phyloP scores from a whole-genome alignment of 2,113 vertebrate species.

The Esox niger region DNA sequence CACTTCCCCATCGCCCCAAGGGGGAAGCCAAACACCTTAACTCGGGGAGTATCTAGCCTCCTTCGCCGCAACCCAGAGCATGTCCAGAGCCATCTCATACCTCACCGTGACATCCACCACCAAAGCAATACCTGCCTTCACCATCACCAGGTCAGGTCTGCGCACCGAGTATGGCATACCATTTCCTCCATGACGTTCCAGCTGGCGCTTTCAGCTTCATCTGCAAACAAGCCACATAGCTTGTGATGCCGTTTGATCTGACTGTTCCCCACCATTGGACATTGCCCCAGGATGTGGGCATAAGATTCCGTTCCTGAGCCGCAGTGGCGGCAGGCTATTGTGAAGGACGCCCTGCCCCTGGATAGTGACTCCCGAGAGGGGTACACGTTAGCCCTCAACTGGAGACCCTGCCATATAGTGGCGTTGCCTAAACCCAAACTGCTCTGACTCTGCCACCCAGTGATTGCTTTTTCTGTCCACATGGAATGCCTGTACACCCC shows the following conservation, averaged over 20 bases:
- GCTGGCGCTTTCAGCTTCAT: not conserved
- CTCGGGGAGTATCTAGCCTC: no score
- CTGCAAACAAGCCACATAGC: not conserved
- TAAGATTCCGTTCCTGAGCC: not conserved
- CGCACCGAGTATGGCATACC: no score
- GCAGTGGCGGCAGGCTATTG: not conserved
- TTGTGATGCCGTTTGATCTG: not conserved
- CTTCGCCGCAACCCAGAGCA: no score
- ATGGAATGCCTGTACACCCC: not conserved
- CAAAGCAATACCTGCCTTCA: not conserved
- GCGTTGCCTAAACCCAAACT: not conserved
- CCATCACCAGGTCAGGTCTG: not conserved
- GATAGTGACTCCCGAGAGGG: not conserved
- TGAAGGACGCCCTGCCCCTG: no score
- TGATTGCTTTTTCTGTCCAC: no score
- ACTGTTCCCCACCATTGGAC: not conserved
- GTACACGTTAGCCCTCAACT: no score
- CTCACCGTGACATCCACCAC: slow-evolving; percentile 6
- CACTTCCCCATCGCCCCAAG: no score
- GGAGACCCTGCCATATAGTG: not conserved
- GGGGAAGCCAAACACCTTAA: no score
- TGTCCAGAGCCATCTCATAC: no score
- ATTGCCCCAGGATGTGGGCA: not conserved
- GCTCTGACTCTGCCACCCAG: not conserved
- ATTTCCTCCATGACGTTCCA: not conserved